Evolutionary conservation across 2,797 vertebrate genomes (phyloP), one percentile per base, ranked within the genome.

Genomic region (Microhierax caerulescens): DNA sequence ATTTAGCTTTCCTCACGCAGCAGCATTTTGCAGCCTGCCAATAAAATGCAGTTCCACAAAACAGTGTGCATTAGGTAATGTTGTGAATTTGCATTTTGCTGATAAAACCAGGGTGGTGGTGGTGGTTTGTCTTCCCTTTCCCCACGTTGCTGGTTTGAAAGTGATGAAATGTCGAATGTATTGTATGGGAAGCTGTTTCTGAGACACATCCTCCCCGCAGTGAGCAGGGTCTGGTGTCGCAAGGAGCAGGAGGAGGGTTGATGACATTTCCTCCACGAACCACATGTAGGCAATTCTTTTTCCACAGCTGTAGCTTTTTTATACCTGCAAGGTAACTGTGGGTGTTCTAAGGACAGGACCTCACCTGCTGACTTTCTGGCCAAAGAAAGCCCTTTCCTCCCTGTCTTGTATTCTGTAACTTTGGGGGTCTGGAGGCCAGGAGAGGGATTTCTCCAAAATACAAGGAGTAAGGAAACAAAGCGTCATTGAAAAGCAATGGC

Each of bases 161-260:
- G 18, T 12, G 45, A 21, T 11, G 30, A 67, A 64, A 32, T 72
- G 7, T 20, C n/a, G 9, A 21, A 43, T 0, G 6, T 9, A 5
- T 36, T 24, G 27, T 5, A 41, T 6, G 30, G 45, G 34, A 37
- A 60, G 16, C 25, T 57, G 28, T 7, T 69, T 23, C 34, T 0
- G 0, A 53, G 48, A 17, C 0, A 0, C 1, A 1, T 61, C 32
- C 60, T 74, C 15, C 12, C 11, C 3, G 0, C 3, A 20, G 30
- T 0, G 22, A 89, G 47, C 18, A 27, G 53, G 24, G 28, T 37
- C 30, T 14, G 34, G 39, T 30, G 61, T 30, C n/a, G 13, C 36
- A 30, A 25, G 48, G 39, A 56, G 57, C 34, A 37, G 30, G 47
- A 72, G 25, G 51, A 27, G 37, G 13, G 43, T 15, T 34, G 48